Evolutionary conservation across 2,888 invertebrate genomes (phyloP).

Genomic region (Epicampocera succincta): DNA sequence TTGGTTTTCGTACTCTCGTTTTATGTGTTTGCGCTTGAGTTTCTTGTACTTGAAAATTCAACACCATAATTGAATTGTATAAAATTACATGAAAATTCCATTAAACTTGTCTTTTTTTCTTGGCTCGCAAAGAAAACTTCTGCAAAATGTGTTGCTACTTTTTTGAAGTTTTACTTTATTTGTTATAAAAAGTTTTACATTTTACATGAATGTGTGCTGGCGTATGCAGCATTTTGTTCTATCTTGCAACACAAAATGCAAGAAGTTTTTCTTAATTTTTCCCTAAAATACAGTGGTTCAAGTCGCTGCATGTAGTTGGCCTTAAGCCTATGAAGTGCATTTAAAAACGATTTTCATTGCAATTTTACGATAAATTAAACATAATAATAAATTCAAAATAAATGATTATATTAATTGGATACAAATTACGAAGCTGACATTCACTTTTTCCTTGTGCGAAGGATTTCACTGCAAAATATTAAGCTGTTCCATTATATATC

Average conservation of each 20-base stretch:
- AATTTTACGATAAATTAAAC: no score
- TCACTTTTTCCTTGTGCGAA: no score
- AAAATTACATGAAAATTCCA: slow-evolving; percentile 68
- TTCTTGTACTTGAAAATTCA: slow-evolving; percentile 48
- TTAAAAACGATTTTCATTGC: no score
- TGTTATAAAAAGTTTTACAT: slow-evolving; percentile 43
- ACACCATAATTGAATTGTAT: slow-evolving; percentile 63
- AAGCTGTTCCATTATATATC: no score
- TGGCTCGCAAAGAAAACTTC: slow-evolving; percentile 31
- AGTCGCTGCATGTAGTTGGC: no score
- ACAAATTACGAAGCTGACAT: no score
- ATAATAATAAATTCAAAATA: no score
- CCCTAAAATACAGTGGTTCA: slow-evolving; percentile 7
- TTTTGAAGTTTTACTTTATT: slow-evolving; percentile 30
- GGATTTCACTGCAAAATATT: no score
- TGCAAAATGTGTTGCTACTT: slow-evolving; percentile 5
- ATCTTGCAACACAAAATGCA: slow-evolving; percentile 9
- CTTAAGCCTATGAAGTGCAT: no score
- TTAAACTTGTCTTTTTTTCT: slow-evolving; percentile 58
- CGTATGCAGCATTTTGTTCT: slow-evolving; percentile 8
- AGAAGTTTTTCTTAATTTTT: slow-evolving; percentile 32
- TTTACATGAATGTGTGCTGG: slow-evolving; percentile 18
- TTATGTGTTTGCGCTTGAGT: slow-evolving; percentile 24
- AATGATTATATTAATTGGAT: no score
- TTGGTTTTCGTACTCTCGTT: background rate